phyloP scores from a whole-genome alignment of 2,888 invertebrate species.

The Cybosia mesomella region DNA sequence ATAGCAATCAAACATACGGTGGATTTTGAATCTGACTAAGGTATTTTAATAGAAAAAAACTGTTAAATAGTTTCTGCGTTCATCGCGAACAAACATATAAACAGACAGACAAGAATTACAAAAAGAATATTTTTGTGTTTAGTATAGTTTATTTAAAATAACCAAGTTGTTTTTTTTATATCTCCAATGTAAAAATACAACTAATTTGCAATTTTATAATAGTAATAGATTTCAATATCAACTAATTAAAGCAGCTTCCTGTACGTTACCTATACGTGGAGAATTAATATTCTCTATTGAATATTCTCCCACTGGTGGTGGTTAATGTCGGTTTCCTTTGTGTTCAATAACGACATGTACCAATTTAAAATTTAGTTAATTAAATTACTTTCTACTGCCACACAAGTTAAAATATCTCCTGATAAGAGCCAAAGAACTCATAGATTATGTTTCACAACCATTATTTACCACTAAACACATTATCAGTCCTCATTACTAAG shows the following conservation, averaged over 20 bases:
- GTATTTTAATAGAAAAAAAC: too few relatives aligned
- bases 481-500: constrained; percentile 47
- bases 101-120: too few relatives aligned
- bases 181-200: too few relatives aligned
- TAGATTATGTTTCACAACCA: constrained; percentile 25
- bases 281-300: too few relatives aligned
- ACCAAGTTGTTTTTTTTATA: too few relatives aligned
- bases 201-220: too few relatives aligned
- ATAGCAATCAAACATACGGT: too few relatives aligned
- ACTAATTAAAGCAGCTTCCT: not conserved
- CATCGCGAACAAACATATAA: too few relatives aligned
- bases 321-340: not conserved
- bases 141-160: too few relatives aligned
- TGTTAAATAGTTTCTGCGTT: too few relatives aligned
- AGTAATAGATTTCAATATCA: not conserved
- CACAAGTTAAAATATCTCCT: constrained; percentile 17
- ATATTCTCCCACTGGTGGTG: not conserved
- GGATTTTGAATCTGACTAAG: too few relatives aligned
- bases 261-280: not conserved
- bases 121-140: too few relatives aligned
- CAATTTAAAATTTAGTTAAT: not conserved
- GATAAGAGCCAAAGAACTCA: constrained; percentile 15
- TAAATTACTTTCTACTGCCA: constrained; percentile 11
- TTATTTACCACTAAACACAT: constrained; percentile 30
- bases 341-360: constrained; percentile 8